Evolutionary conservation across 2,888 invertebrate species (phyloP).

Genomic region (Dryococelus australis): DNA sequence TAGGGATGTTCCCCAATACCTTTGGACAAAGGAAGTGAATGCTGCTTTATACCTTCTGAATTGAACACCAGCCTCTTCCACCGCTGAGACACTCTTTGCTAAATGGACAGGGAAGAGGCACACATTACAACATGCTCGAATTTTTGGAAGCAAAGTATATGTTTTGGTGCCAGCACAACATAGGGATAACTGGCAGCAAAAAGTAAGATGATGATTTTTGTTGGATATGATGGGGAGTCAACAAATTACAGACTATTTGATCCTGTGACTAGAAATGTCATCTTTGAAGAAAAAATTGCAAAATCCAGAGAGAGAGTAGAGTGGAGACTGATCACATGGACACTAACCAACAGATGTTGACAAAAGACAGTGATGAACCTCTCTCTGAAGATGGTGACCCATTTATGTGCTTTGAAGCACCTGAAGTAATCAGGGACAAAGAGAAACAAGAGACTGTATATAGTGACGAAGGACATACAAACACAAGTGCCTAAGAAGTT

Average conservation of each 20-base stretch:
- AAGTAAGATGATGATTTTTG: not conserved
- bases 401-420: no score
- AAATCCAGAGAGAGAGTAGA: not conserved
- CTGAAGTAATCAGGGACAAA: no score
- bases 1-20: not conserved
- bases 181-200: not conserved
- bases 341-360: not conserved
- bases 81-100: not conserved
- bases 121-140: not conserved
- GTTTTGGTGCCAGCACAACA: not conserved
- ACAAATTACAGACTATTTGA: not conserved
- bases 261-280: not conserved
- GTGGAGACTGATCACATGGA: not conserved
- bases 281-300: not conserved
- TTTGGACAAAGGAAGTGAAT: not conserved
- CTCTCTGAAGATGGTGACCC: no score
- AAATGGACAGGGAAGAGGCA: not conserved
- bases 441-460: not conserved
- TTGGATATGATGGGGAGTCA: not conserved
- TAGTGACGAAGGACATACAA: not conserved
- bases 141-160: not conserved
- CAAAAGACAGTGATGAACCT: not conserved
- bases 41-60: not conserved
- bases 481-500: no score
- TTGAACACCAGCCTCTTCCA: not conserved